phyloP scores from a whole-genome alignment of 1,140 invertebrate species.

The Asobara japonica region DNA sequence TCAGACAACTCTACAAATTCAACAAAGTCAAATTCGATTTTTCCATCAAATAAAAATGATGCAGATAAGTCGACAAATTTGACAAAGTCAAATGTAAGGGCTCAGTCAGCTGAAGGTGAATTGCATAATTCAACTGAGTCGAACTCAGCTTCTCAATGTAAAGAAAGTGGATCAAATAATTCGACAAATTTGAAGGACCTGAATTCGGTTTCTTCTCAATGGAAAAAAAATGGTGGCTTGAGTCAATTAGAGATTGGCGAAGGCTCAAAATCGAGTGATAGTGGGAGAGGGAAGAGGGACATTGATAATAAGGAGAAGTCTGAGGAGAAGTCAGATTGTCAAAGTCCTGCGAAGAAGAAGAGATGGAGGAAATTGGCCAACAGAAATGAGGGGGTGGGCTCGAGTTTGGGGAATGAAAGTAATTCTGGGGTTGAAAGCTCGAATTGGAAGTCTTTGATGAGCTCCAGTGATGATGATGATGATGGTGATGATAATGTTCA shows the following conservation, averaged over 20 bases:
- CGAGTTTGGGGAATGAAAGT: no score
- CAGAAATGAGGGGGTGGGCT: no score
- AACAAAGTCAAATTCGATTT: no score
- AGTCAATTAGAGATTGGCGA: background rate
- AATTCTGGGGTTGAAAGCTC: background rate
- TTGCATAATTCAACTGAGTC: no score
- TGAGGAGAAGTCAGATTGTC: background rate
- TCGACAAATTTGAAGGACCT: background rate
- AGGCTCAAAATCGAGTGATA: background rate
- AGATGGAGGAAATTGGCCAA: background rate
- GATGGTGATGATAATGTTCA: no score
- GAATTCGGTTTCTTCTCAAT: background rate
- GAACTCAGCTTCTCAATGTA: background rate
- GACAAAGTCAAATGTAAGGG: no score
- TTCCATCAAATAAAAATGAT: no score
- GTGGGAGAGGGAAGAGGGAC: no score
- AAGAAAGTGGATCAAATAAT: background rate
- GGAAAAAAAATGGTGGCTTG: no score
- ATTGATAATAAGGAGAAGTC: background rate
- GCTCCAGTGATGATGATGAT: background rate
- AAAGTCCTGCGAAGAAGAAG: background rate
- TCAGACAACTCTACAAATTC: no score
- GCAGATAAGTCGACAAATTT: no score
- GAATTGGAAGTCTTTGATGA: background rate
- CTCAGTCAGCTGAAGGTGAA: no score